A percentile compares a stretch with the other conserved stretches of the same genome.
Evolutionary conservation across 2,113 vertebrate species (phyloP).

Genomic region (Anoura caudifer): DNA sequence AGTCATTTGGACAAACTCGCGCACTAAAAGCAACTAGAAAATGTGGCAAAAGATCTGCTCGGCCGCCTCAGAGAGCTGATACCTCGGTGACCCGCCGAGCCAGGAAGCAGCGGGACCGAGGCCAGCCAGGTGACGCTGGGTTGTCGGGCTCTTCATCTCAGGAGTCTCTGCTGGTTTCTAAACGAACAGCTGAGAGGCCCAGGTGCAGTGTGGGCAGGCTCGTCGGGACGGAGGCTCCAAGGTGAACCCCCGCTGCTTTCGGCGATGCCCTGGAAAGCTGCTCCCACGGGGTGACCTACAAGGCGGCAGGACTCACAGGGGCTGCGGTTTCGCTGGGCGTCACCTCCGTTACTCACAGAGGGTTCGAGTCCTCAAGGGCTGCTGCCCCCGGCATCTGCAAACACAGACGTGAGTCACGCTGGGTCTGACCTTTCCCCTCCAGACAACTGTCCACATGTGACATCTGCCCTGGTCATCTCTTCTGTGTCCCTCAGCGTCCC

Average conservation of each 20-base stretch:
- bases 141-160: background rate
- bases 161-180: background rate
- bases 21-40: background rate
- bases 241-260: background rate
- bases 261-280: background rate
- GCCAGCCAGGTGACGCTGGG: too few relatives aligned
- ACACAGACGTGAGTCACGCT: background rate
- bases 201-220: background rate
- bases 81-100: background rate
- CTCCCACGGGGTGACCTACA: accelerated
- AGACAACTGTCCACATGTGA: background rate
- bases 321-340: background rate
- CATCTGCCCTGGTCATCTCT: background rate
- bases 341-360: background rate
- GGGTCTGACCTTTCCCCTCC: background rate
- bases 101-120: background rate
- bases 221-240: background rate
- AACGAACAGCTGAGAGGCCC: background rate
- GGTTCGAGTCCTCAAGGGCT: background rate
- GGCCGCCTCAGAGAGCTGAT: background rate
- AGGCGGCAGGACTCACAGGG: accelerated
- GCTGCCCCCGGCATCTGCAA: background rate
- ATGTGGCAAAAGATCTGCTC: background rate
- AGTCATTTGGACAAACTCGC: background rate
- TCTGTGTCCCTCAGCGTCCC: background rate